phyloP scores from a whole-genome alignment of 2,113 vertebrate species.

The Spermophilus dauricus region DNA sequence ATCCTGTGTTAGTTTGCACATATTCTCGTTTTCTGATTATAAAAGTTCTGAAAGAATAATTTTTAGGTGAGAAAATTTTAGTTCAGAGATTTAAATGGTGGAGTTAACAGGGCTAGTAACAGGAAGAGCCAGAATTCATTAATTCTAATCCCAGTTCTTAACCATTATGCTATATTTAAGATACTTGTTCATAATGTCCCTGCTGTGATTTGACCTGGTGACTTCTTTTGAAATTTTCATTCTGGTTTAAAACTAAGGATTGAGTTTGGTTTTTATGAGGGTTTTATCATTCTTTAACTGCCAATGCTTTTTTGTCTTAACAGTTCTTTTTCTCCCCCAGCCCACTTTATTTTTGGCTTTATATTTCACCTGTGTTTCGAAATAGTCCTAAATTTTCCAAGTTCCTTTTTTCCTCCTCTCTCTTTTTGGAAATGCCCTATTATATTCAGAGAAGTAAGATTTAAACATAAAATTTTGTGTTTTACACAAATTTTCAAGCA shows the following conservation, averaged over 20 bases:
- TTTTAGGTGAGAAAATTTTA: conserved; percentile 44
- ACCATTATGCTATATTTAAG: neutral
- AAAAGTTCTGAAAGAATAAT: conserved; percentile 28
- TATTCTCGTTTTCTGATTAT: neutral
- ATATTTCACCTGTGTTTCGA: conserved; percentile 13
- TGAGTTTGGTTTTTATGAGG: conserved; percentile 1
- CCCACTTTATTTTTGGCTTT: neutral
- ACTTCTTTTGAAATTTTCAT: conserved; percentile 7
- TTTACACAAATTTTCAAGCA: neutral
- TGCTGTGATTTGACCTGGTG: neutral
- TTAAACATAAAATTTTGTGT: conserved; percentile 46
- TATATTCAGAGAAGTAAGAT: neutral
- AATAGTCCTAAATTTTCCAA: neutral
- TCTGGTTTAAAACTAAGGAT: conserved; percentile 5
- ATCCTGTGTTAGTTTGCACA: neutral
- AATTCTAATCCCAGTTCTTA: neutral
- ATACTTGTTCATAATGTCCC: neutral
- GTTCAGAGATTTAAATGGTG: neutral
- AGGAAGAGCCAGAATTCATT: neutral
- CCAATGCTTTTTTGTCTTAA: neutral
- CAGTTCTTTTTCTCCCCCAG: neutral
- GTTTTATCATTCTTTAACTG: neutral
- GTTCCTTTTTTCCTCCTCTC: neutral
- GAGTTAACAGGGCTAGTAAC: neutral
- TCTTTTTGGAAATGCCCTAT: neutral